Evolutionary conservation across 2,113 vertebrate species (phyloP), one percentile per base, ranked within the genome.

Genomic region (Strix aluco): DNA sequence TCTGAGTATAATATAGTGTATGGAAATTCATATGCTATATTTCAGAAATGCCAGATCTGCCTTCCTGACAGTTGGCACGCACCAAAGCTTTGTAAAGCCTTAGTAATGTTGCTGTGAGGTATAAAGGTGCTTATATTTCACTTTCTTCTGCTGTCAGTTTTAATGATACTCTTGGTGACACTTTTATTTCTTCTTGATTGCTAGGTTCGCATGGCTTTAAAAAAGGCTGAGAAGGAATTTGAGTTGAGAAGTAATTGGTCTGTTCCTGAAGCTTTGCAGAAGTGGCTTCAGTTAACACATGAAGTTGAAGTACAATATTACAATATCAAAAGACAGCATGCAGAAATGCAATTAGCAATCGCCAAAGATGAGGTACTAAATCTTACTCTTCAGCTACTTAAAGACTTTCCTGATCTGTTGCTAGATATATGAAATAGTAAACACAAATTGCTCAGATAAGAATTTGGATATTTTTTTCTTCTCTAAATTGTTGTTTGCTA

Each of bases 241-340:
- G 98, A 99, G 52, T 97, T 99, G 94, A 98, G 99, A 97, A 98
- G 99, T 40, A 99, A 98, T 89, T 99, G 99, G 97, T 99, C 99
- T 87, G 98, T 99, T 94, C 99, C 99, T 15, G 99, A 99, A 94
- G 99, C 99, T 16, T 98, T 99, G 67, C 99, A 99, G 96, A 99
- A 99, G 97, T 99, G 99, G 99, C 99, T 99, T 40, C 99, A 99
- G 97, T 98, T 99, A 94, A 99, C 99, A 6, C 99, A 99, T 11
- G 99, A 99, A 97, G 99, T 99, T 71, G 99, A 99, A 98, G 99
- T 99, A 15, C 99, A 99, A 5, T 99, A 99, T 98, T 99, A 99
- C 97, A 99, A 99, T 96, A 99, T 99, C 95, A 99, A 99, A 98
- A 99, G 99, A n/a, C 99, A 99, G 89, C 99, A 97, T 52, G 99